A percentile compares a stretch with the other conserved stretches of the same genome.
These are phyloP conservation scores for Ennomos fuscantarius DNA, from an alignment of 2,888 invertebrate species.

Conservation along the genomic window DNA sequence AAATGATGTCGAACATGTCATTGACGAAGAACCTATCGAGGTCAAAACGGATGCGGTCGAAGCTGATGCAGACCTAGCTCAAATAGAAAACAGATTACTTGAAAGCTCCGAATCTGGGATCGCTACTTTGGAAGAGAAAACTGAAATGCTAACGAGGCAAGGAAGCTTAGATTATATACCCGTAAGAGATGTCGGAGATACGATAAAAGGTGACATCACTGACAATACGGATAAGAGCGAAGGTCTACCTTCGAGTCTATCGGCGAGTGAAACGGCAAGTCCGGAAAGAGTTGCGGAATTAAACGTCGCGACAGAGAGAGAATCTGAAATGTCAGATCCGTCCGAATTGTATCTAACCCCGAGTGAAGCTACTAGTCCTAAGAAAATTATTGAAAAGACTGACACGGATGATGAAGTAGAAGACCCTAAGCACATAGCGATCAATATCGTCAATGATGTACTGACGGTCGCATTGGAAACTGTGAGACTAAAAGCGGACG, in stretches of 20 bases:
- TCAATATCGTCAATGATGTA: conserved; percentile 80
- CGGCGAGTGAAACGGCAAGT: conserved; percentile 78
- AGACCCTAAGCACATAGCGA: conserved; percentile 74
- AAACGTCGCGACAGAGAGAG: conserved; percentile 77
- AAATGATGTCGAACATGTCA: conserved; percentile 62
- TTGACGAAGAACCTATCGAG: conserved; percentile 54
- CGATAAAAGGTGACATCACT: conserved; percentile 73
- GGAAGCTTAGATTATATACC: conserved; percentile 81
- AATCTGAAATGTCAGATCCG: conserved; percentile 87
- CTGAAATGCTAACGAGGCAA: conserved; percentile 69
- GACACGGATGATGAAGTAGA: conserved; percentile 59
- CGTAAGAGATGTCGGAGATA: conserved; percentile 78
- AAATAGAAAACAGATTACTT: conserved; percentile 62
- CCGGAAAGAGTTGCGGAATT: conserved; percentile 75
- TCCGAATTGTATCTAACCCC: conserved; percentile 89
- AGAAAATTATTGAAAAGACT: conserved; percentile 74
- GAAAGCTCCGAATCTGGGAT: conserved; percentile 75
- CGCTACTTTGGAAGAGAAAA: conserved; percentile 65
- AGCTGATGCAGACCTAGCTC: conserved; percentile 58
- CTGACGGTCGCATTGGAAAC: conserved; percentile 76
- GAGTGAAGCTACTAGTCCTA: conserved; percentile 85
- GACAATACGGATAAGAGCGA: conserved; percentile 80
- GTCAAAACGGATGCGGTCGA: conserved; percentile 43
- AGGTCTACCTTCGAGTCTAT: conserved; percentile 79
- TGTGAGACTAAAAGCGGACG: conserved; percentile 73